Conservation (phyloP, 2,888 invertebrate species). For the Eurytoma adleriae region DNA sequence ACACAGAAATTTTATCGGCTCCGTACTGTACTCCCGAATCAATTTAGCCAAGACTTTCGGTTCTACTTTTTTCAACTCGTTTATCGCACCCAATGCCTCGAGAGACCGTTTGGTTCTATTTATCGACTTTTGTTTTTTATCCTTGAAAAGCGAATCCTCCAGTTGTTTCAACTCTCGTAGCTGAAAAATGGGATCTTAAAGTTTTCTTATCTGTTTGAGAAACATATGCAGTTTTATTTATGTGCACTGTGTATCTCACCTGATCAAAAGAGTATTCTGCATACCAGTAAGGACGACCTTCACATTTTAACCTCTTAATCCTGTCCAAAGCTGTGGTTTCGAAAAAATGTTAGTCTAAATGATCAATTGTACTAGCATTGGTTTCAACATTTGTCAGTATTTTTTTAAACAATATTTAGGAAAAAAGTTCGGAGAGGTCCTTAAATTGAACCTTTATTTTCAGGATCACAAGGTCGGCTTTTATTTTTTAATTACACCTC, state of each 20-base stretch:
- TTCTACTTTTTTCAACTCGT: constrained; percentile 64
- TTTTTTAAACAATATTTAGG: too few relatives aligned
- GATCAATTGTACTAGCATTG: too few relatives aligned
- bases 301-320: neutral
- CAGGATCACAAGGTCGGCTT: too few relatives aligned
- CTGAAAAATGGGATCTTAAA: constrained; percentile 48
- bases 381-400: too few relatives aligned
- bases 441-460: too few relatives aligned
- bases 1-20: constrained; percentile 67
- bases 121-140: constrained; percentile 67
- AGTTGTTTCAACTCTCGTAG: constrained; percentile 65
- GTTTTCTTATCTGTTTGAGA: too few relatives aligned
- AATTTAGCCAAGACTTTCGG: constrained; percentile 64
- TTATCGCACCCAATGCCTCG: constrained; percentile 67
- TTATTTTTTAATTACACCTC: neutral
- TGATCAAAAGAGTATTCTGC: constrained; percentile 66
- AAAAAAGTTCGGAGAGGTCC: too few relatives aligned
- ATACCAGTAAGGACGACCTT: constrained; percentile 64
- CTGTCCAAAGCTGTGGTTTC: constrained; percentile 4
- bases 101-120: constrained; percentile 65
- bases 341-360: too few relatives aligned
- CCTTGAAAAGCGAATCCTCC: constrained; percentile 64
- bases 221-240: too few relatives aligned
- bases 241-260: constrained; percentile 52
- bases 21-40: constrained; percentile 60